A percentile compares a stretch with the other conserved stretches of the same genome.
Evolutionary conservation across 2,113 vertebrate species (phyloP).

Genomic region (Anhinga anhinga): DNA sequence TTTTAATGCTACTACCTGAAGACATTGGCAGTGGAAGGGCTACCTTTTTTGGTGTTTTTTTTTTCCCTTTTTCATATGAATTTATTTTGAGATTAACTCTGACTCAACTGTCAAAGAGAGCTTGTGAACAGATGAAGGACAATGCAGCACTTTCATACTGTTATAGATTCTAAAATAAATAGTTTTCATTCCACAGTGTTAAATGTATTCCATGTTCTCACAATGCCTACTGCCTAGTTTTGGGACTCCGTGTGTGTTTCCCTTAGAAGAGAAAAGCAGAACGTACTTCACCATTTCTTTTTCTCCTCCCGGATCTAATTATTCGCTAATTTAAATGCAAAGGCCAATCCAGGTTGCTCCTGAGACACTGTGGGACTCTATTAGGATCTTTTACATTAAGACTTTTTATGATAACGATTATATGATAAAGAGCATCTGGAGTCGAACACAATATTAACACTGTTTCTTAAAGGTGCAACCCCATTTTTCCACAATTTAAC

Average conservation of each 20-base stretch:
- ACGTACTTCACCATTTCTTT: background rate
- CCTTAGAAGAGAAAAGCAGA: conserved; percentile 46
- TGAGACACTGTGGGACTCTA: conserved; percentile 63
- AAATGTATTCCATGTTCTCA: conserved; percentile 27
- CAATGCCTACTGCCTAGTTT: conserved; percentile 37
- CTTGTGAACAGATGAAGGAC: background rate
- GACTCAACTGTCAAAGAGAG: background rate
- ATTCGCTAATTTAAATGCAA: conserved; percentile 78
- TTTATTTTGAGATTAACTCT: background rate
- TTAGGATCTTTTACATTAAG: conserved; percentile 65
- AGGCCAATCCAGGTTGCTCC: conserved; percentile 57
- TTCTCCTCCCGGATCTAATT: conserved; percentile 67
- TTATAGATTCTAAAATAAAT: background rate
- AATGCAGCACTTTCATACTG: background rate
- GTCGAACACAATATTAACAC: conserved; percentile 58
- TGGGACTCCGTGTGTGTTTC: background rate
- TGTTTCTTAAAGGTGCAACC: conserved; percentile 67
- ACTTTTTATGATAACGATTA: conserved; percentile 75
- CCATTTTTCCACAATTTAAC: conserved; percentile 14
- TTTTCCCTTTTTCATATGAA: background rate
- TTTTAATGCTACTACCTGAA: background rate
- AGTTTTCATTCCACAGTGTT: background rate
- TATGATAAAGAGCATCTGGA: conserved; percentile 78
- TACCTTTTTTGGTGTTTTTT: background rate
- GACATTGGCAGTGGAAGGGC: background rate